phyloP scores from a whole-genome alignment of 2,888 invertebrate genomes.

The Lasioglossum oenotherae region DNA sequence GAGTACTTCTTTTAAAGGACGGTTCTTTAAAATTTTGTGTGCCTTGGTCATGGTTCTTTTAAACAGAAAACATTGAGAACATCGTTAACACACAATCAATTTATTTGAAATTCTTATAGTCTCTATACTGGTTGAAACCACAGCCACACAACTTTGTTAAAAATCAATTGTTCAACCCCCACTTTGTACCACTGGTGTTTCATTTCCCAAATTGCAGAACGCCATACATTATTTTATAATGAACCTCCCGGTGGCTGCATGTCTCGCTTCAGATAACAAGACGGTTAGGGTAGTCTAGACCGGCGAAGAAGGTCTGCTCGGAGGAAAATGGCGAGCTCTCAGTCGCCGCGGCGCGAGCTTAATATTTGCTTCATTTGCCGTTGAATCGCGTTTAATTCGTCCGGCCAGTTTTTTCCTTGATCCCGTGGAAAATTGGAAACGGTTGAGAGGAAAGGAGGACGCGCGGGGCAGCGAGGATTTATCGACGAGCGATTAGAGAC shows the following conservation, averaged over 20 bases:
- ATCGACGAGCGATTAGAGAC: conserved; percentile 65
- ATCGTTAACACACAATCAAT: no score
- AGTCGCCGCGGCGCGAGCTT: background rate
- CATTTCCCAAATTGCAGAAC: background rate
- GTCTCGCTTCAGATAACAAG: background rate
- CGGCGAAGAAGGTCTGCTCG: background rate
- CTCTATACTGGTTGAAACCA: no score
- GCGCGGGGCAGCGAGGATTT: conserved; percentile 14
- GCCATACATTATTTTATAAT: background rate
- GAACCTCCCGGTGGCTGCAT: background rate
- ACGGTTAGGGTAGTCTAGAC: background rate
- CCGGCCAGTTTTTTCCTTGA: background rate
- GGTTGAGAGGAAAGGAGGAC: background rate
- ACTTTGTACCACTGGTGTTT: no score
- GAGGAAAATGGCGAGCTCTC: background rate
- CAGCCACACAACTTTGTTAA: no score
- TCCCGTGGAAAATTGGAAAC: conserved; percentile 1
- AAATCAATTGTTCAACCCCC: background rate
- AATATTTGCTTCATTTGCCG: conserved; percentile 6
- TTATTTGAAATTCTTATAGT: no score
- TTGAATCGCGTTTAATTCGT: conserved; percentile 2
- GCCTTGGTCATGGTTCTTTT: no score
- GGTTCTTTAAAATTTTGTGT: no score
- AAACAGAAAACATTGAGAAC: no score
- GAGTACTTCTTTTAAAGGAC: background rate